phyloP scores from a whole-genome alignment of 2,797 vertebrate genomes.

The Acrocephalus scirpaceus region DNA sequence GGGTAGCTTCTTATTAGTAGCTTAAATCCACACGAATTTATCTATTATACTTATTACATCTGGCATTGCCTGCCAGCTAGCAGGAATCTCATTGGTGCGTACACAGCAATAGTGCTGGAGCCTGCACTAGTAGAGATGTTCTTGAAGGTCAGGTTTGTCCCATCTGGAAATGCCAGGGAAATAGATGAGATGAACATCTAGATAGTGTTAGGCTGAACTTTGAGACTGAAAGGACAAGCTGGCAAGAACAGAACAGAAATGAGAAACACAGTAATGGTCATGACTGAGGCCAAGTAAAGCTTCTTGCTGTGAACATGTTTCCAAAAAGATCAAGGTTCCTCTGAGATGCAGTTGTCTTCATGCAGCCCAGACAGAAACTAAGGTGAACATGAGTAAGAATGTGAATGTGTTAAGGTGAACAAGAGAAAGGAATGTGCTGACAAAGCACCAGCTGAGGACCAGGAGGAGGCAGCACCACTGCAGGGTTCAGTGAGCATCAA shows the following conservation, averaged over 20 bases:
- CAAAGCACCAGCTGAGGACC: not conserved
- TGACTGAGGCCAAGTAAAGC: not conserved
- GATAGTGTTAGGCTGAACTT: not conserved
- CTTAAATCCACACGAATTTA: too few species aligned
- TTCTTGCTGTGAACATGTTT: not conserved
- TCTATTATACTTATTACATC: too few species aligned
- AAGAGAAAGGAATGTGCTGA: not conserved
- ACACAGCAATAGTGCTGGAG: slow-evolving; percentile 74
- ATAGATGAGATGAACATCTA: not conserved
- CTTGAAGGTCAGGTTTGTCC: not conserved
- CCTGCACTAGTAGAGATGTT: not conserved
- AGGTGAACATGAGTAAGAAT: not conserved
- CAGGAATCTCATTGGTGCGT: slow-evolving; percentile 72
- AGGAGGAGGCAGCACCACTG: not conserved
- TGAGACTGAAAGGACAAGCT: not conserved
- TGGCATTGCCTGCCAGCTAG: slow-evolving; percentile 64
- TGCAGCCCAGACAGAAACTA: not conserved
- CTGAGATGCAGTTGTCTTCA: not conserved
- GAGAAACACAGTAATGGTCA: not conserved
- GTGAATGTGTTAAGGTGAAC: not conserved
- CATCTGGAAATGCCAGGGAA: slow-evolving; percentile 14
- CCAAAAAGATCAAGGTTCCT: not conserved
- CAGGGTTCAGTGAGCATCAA: not conserved
- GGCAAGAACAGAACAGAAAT: not conserved
- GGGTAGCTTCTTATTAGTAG: too few species aligned